Percentiles rank a stretch among this genome's conserved stretches.
These are phyloP conservation scores for Ceratothoa steindachneri DNA, from an alignment of 2,888 invertebrate genomes.

Conservation along the genomic window DNA sequence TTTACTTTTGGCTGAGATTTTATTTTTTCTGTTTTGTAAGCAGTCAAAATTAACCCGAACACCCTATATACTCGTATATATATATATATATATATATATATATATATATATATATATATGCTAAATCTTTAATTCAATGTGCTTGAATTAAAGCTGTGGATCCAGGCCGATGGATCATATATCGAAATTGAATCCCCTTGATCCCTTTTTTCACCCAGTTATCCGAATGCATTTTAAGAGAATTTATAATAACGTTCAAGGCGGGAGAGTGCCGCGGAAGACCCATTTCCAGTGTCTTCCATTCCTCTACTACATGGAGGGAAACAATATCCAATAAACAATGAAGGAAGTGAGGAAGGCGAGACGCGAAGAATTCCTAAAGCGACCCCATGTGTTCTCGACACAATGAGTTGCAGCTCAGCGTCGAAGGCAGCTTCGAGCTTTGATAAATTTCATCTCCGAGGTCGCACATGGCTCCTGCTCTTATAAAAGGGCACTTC, in stretches of 20 bases:
- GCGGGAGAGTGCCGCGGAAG: background rate
- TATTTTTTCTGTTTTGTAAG: too few relatives aligned
- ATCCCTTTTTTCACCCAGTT: background rate
- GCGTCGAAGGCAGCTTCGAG: slow-evolving; percentile 3
- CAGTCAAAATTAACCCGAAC: too few relatives aligned
- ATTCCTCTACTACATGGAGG: background rate
- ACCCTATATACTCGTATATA: background rate
- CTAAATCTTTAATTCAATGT: too few relatives aligned
- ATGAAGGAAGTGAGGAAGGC: background rate
- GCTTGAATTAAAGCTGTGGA: background rate
- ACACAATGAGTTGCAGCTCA: slow-evolving; percentile 12
- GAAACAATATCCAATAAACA: slow-evolving; percentile 5
- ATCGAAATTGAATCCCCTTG: too few relatives aligned
- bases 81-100: background rate
- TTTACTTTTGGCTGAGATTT: too few relatives aligned
- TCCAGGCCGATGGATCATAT: background rate
- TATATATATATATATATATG: background rate
- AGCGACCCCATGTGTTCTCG: slow-evolving; percentile 5
- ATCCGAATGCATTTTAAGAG: background rate
- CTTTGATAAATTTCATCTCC: slow-evolving; percentile 4
- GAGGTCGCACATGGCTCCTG: background rate
- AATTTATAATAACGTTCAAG: background rate
- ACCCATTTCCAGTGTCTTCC: background rate
- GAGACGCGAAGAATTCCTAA: slow-evolving; percentile 8
- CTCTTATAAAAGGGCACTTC: background rate